These are phyloP conservation scores for Odontesthes bonariensis DNA, from an alignment of 2,113 vertebrate genomes.

Conservation along the genomic window DNA sequence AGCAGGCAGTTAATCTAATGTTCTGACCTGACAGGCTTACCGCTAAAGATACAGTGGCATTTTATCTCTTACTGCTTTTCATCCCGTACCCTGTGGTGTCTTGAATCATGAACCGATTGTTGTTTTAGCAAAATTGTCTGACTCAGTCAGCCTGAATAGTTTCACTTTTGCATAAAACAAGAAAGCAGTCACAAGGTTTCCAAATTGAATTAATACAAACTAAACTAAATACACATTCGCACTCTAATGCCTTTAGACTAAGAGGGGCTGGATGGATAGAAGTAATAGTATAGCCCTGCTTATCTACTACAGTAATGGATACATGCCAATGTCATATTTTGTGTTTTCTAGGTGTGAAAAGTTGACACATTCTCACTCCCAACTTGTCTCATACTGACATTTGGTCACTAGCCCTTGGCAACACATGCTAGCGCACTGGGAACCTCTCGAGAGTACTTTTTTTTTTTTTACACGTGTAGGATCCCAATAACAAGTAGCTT, in stretches of 20 bases:
- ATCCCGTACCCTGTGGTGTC: slow-evolving; percentile 22
- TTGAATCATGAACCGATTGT: slow-evolving; percentile 33
- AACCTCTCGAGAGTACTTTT: background rate
- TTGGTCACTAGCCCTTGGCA: background rate
- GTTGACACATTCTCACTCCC: background rate
- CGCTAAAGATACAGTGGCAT: slow-evolving; percentile 37
- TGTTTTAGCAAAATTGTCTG: slow-evolving; percentile 40
- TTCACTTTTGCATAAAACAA: slow-evolving; percentile 17
- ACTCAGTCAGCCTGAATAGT: slow-evolving; percentile 36
- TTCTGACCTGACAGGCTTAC: slow-evolving; percentile 30
- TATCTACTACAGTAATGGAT: background rate
- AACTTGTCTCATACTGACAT: background rate
- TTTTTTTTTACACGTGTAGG: background rate
- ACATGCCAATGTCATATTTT: background rate
- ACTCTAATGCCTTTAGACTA: slow-evolving; percentile 11
- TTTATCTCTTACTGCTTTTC: slow-evolving; percentile 29
- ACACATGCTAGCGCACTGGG: background rate
- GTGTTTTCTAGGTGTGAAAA: background rate
- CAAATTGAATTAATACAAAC: slow-evolving; percentile 22
- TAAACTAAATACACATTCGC: slow-evolving; percentile 11
- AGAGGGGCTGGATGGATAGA: background rate
- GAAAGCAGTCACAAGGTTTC: slow-evolving; percentile 25
- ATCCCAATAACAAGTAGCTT: too few relatives aligned
- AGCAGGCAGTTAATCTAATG: slow-evolving; percentile 31
- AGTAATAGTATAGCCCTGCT: background rate